Evolutionary conservation across 2,888 invertebrate species (phyloP).

Genomic region (Idaea biselata): DNA sequence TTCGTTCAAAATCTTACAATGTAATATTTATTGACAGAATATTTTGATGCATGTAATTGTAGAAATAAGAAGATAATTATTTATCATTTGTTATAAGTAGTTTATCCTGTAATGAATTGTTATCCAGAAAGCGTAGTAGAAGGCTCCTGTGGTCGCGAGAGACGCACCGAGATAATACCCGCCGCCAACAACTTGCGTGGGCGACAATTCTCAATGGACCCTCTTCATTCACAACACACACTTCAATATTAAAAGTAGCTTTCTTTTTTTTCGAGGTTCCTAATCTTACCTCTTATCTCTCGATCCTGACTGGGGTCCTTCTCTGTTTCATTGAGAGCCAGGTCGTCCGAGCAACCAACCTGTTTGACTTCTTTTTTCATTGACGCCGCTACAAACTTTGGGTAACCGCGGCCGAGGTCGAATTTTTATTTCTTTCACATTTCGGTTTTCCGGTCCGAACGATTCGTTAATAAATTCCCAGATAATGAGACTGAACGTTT

Average conservation of each 20-base stretch:
- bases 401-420: slow-evolving; percentile 80
- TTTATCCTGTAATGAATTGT: background rate
- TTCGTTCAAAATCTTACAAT: slow-evolving; percentile 43
- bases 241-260: slow-evolving; percentile 74
- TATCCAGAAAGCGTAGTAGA: slow-evolving; percentile 27
- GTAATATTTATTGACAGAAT: background rate
- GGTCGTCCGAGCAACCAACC: slow-evolving; percentile 71
- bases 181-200: slow-evolving; percentile 59
- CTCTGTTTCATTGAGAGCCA: slow-evolving; percentile 77
- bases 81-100: too few species aligned
- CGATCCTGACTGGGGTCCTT: slow-evolving; percentile 72
- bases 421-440: slow-evolving; percentile 80
- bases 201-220: slow-evolving; percentile 74
- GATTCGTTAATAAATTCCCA: slow-evolving; percentile 81
- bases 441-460: slow-evolving; percentile 78
- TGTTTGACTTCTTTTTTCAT: slow-evolving; percentile 79
- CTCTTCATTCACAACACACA: slow-evolving; percentile 79
- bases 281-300: slow-evolving; percentile 78
- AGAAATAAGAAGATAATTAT: background rate
- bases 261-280: slow-evolving; percentile 69
- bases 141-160: slow-evolving; percentile 36
- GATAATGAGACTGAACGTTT: slow-evolving; percentile 81
- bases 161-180: slow-evolving; percentile 43
- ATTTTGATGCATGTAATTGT: too few species aligned
- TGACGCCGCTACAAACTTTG: slow-evolving; percentile 75